Evolutionary conservation across 1,140 invertebrate species (phyloP), one percentile per base, ranked within the genome.

Genomic region (Phymorhynchus buccinoides): DNA sequence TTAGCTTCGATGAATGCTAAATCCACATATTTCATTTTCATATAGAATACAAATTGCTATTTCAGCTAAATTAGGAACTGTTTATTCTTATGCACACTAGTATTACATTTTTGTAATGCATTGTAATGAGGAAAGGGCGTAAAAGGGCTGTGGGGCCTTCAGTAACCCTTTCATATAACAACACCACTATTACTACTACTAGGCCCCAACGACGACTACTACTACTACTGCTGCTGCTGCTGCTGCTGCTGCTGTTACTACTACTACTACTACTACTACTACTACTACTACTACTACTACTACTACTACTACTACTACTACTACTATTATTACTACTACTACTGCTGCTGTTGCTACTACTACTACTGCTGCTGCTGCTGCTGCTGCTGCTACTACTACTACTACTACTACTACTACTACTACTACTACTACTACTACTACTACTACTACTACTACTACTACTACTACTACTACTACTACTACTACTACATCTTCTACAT

Each of bases 321-420:
- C 18, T 83, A 62, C 18, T 83, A 42, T 14, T 18, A 37, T 18
- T 71, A 62, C 30, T 71, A 62, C 16, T 9, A 35, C 27, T 82
- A 56, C n/a, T 56, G 80, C 30, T 56, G 80, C 22, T 82, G 27
- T 27, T 84, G 82, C 30, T 35, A n/a, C 6, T 78, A 68, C 22
- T 78, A 32, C 32, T 37, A 32, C 22, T 77, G 82, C 6, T 84
- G 82, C 4, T 75, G 66, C 4, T 84, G 68, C 6, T 75, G 56
- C 37, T 77, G 82, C 6, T 84, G 56, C 22, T 66, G 32, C 4
- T 75, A 41, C 4, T 84, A 42, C 30, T 84, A 68, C 39, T 73
- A 62, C 12, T 83, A 30, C 22, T 62, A 30, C 14, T 18, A 39
- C 18, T 71, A 39, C 9, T 22, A 9, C 9, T 73, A 30, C 22